A percentile compares a stretch with the other conserved stretches of the same genome.
These are phyloP conservation scores for Elaeidobius kamerunicus DNA, from an alignment of 2,888 invertebrate species.

Conservation along the genomic window DNA sequence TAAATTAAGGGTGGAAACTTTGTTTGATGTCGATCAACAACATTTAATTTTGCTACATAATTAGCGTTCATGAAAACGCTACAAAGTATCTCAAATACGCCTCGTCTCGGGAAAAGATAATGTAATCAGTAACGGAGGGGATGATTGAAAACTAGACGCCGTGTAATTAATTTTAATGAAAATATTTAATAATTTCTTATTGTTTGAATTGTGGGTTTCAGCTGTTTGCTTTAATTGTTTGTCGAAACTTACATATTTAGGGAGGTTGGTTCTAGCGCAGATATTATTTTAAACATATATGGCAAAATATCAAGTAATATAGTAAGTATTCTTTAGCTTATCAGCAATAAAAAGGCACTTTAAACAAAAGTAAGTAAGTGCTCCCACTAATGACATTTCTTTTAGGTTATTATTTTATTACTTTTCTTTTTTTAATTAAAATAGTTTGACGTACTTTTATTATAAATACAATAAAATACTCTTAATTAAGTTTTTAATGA, in stretches of 20 bases:
- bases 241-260: neutral
- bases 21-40: conserved; percentile 16
- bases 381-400: too few species aligned
- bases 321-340: too few species aligned
- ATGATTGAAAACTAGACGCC: conserved; percentile 10
- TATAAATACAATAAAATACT: too few species aligned
- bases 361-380: too few species aligned
- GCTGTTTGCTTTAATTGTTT: neutral
- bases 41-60: conserved; percentile 15
- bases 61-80: conserved; percentile 1
- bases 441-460: too few species aligned
- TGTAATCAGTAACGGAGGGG: conserved; percentile 11
- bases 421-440: too few species aligned
- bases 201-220: conserved; percentile 2
- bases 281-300: too few species aligned
- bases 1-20: conserved; percentile 11
- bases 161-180: conserved; percentile 16
- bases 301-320: too few species aligned
- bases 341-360: too few species aligned
- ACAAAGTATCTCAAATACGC: conserved; percentile 1
- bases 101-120: conserved; percentile 11
- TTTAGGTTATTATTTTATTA: too few species aligned
- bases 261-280: too few species aligned
- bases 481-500: too few species aligned
- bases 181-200: conserved; percentile 10